Conservation (phyloP, 2,888 invertebrate genomes). For the Cheilosia vulpina region DNA sequence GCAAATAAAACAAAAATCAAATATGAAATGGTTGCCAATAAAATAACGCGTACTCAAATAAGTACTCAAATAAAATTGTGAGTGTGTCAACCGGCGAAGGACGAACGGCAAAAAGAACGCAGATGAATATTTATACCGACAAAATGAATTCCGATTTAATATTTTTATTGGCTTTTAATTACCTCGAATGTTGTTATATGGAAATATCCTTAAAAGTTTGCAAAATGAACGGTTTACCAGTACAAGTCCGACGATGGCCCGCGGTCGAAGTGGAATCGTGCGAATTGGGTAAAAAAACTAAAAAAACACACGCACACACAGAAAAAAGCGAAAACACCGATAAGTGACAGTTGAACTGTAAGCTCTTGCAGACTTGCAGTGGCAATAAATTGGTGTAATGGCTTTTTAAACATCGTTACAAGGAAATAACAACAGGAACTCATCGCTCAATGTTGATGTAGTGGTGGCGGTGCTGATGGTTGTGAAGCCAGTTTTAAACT, state of each 20-base stretch:
- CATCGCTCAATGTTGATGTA: conserved; percentile 4
- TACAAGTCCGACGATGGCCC: neutral
- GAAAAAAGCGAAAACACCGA: neutral
- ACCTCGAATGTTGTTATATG: conserved; percentile 66
- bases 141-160: conserved; percentile 71
- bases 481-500: conserved; percentile 56
- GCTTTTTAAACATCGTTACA: conserved; percentile 72
- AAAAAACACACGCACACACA: neutral
- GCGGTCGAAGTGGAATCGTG: conserved; percentile 14
- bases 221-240: conserved; percentile 51
- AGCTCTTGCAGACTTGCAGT: conserved; percentile 63
- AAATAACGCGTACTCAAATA: conserved; percentile 42
- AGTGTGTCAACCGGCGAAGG: neutral
- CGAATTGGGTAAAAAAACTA: conserved; percentile 62
- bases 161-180: conserved; percentile 74
- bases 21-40: conserved; percentile 59
- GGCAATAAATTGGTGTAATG: conserved; percentile 72
- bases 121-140: conserved; percentile 69
- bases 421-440: conserved; percentile 67
- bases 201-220: conserved; percentile 70
- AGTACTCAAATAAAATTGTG: conserved; percentile 33
- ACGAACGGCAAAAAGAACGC: conserved; percentile 21
- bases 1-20: conserved; percentile 12
- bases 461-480: neutral
- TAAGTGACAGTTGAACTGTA: conserved; percentile 35